Base-by-base conservation (phyloP, 2,113 vertebrate genomes). In the Globicephala melas region DNA sequence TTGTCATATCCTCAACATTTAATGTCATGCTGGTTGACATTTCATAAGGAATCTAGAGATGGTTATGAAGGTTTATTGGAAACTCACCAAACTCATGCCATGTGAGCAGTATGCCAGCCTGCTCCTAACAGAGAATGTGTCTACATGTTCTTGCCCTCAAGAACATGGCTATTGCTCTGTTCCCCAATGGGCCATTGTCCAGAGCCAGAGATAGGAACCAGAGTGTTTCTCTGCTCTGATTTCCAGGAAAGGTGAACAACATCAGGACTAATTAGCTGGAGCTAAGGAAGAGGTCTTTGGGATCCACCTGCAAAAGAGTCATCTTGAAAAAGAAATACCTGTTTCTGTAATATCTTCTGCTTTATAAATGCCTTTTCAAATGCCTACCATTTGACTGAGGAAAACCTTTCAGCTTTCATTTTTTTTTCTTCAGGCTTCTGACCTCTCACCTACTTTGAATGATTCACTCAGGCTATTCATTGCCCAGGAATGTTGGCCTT, bases 401-500 rank as follows among this genome's bases (percentile, higher is more conserved):
- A 87, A 89, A 97, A 91, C 73, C 91, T 96, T 98, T 97, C 93
- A 96, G 97, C 95, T 98, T 98, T 98, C 91, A 7, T 53, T 68
- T 82, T 91, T 81, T 98, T 96, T 90, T 96, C 94, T 97, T 71
- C 95, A 94, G 93, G 87, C 97, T 97, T 53, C 91, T 99, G 98
- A 99, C 98, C 99, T 99, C 98, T 99, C 98, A 98, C 99, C 98
- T 98, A 98, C 97, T 99, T 99, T 97, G 91, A 98, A 96, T 99
- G 98, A 99, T 98, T 99, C 98, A 98, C 94, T 97, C 93, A 95
- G 86, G 98, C 91, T 98, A 98, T 98, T 99, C 98, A 98, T 94
- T 98, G 98, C 97, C 98, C 93, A 98, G 98, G 99, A 99, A 99
- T 99, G 98, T 98, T 98, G 98, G 98, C 98, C 98, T 98, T 98